These are phyloP conservation scores for Goniozus legneri DNA, from an alignment of 1,140 invertebrate species.

Conservation along the genomic window DNA sequence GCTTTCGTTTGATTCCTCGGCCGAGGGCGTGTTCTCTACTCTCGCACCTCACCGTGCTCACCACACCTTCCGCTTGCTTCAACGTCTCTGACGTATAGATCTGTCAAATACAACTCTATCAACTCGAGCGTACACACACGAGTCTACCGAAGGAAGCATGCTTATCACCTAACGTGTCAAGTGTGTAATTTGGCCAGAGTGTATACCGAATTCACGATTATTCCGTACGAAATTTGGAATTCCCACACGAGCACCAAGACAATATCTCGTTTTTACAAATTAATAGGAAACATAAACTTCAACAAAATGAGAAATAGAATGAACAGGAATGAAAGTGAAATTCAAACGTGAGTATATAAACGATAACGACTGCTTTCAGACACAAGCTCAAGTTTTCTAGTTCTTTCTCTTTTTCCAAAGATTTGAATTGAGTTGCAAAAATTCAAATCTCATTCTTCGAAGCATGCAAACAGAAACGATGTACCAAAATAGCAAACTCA, in stretches of 20 bases:
- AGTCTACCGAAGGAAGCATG: constrained; percentile 47
- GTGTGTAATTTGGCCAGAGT: constrained; percentile 12
- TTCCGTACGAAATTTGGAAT: background rate
- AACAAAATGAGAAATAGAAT: background rate
- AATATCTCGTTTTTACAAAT: constrained; percentile 5
- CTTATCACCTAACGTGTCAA: constrained; percentile 32
- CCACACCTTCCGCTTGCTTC: constrained; percentile 54
- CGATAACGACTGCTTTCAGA: too few relatives aligned
- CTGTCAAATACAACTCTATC: constrained; percentile 56
- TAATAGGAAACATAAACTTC: too few relatives aligned
- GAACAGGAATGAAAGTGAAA: background rate
- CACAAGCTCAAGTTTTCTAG: too few relatives aligned
- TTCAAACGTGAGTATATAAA: background rate
- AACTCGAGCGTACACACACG: constrained; percentile 51
- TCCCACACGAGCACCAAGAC: background rate
- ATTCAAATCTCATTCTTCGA: constrained; percentile 14
- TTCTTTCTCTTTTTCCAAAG: background rate
- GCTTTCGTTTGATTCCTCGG: constrained; percentile 55
- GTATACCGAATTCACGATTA: constrained; percentile 8
- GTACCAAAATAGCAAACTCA: constrained; percentile 29
- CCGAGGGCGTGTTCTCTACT: constrained; percentile 49
- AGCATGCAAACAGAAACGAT: constrained; percentile 28
- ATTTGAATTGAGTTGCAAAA: background rate
- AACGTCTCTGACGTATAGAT: constrained; percentile 51
- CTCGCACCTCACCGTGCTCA: constrained; percentile 53